Percentiles rank a stretch among this genome's conserved stretches.
Conservation (phyloP, 92 coral and sea anemone genomes). For the Chrysogorgia sp. region DNA sequence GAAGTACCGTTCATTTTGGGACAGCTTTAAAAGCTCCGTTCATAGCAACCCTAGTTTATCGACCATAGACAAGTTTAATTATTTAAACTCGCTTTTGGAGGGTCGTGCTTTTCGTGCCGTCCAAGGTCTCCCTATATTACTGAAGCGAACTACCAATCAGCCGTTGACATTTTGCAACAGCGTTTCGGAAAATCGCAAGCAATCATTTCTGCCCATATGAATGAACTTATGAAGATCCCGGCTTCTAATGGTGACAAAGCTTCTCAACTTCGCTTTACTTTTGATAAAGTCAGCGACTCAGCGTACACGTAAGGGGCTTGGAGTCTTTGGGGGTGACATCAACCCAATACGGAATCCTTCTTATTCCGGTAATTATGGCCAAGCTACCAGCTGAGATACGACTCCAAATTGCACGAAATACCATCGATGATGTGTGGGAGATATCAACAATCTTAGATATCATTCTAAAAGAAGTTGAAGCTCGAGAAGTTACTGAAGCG, state of each 20-base stretch:
- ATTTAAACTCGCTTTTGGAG: not conserved
- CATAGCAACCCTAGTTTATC: not conserved
- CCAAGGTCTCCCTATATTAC: not conserved
- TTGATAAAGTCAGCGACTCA: slow-evolving; percentile 49
- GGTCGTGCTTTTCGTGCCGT: not conserved
- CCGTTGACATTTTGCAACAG: not conserved
- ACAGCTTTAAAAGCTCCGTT: slow-evolving; percentile 3
- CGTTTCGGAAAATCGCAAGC: slow-evolving; percentile 13
- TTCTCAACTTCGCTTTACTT: slow-evolving; percentile 42
- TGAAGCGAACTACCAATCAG: not conserved
- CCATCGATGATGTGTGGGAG: slow-evolving; percentile 55
- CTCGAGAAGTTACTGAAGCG: slow-evolving; percentile 57
- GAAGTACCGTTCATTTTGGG: not conserved
- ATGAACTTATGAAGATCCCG: slow-evolving; percentile 57
- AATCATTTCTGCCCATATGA: slow-evolving; percentile 27
- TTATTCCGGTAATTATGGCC: slow-evolving; percentile 59
- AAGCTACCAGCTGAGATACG: not conserved
- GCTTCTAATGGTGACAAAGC: slow-evolving; percentile 36
- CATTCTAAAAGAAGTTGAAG: slow-evolving; percentile 63
- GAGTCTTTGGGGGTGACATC: slow-evolving; percentile 45
- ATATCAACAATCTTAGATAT: slow-evolving; percentile 50
- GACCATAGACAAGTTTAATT: not conserved
- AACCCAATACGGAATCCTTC: slow-evolving; percentile 46
- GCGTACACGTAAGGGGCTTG: slow-evolving; percentile 44
- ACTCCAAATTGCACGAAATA: slow-evolving; percentile 51